Evolutionary conservation across 2,113 vertebrate genomes (phyloP).

Genomic region (Myotis brandtii): DNA sequence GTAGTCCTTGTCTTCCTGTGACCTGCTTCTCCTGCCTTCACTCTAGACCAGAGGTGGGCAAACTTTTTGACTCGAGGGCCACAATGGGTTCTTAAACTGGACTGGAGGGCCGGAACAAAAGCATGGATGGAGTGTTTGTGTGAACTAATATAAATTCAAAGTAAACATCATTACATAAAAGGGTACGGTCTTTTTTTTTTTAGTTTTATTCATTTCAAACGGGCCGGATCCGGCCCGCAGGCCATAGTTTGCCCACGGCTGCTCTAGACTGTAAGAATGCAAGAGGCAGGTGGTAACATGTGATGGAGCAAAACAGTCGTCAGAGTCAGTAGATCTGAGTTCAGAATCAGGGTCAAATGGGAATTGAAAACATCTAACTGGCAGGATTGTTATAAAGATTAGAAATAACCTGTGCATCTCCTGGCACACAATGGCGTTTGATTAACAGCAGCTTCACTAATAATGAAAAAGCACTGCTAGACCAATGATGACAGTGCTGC

Average conservation of each 20-base stretch:
- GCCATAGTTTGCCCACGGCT: too few species aligned
- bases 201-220: too few species aligned
- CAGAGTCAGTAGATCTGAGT: neutral
- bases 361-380: neutral
- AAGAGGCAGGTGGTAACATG: neutral
- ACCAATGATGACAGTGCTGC: neutral
- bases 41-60: too few species aligned
- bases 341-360: neutral
- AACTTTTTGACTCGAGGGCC: too few species aligned
- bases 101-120: too few species aligned
- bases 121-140: too few species aligned
- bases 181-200: too few species aligned
- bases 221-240: too few species aligned
- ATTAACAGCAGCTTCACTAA: neutral
- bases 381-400: conserved; percentile 1
- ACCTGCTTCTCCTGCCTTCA: neutral
- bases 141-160: too few species aligned
- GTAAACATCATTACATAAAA: too few species aligned
- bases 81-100: too few species aligned
- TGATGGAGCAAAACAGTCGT: neutral
- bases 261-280: neutral
- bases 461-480: neutral
- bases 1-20: neutral
- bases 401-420: neutral
- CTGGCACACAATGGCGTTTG: neutral